Evolutionary conservation across 2,113 vertebrate genomes (phyloP).

Genomic region (Mustela lutreola): DNA sequence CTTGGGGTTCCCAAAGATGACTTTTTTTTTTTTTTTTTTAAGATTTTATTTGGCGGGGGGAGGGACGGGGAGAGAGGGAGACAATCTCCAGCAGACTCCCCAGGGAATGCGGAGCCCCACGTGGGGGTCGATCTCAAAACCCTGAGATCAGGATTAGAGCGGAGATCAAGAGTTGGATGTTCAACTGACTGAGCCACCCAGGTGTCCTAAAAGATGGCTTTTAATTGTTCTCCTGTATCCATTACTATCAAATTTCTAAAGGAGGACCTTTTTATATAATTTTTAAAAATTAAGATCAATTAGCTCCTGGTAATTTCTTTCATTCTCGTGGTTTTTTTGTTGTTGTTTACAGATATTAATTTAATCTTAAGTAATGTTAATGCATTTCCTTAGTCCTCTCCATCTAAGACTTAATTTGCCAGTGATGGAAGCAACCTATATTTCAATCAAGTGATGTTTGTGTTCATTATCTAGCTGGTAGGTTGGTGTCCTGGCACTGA

Average conservation of each 20-base stretch:
- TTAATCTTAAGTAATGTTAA: background rate
- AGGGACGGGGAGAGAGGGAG: background rate
- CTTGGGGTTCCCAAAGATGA: background rate
- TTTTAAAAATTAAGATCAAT: background rate
- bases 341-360: background rate
- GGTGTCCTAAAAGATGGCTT: background rate
- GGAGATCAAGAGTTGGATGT: background rate
- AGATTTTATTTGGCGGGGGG: background rate
- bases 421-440: background rate
- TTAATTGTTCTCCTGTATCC: background rate
- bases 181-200: background rate
- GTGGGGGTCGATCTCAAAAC: background rate
- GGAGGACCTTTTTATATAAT: background rate
- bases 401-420: background rate
- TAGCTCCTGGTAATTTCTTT: background rate
- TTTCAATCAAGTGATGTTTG: constrained; percentile 15
- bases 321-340: background rate
- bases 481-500: background rate
- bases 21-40: background rate
- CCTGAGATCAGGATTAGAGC: background rate
- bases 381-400: background rate
- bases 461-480: background rate
- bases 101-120: background rate
- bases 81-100: background rate
- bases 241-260: background rate